Base-by-base conservation (phyloP, 2,113 vertebrate species). In the Macrotis lagotis region DNA sequence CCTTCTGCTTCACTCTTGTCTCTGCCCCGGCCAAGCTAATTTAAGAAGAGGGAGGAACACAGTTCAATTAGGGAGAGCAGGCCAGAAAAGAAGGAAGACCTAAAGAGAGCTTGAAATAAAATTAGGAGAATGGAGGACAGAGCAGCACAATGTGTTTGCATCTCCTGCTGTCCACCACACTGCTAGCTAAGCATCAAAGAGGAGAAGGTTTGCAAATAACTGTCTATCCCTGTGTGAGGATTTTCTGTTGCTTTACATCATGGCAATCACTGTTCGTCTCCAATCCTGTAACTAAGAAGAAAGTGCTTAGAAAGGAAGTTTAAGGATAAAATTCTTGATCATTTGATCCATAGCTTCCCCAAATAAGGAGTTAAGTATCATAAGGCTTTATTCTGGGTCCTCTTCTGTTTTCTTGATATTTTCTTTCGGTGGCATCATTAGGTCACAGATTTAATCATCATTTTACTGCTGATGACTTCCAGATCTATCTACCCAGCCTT, bases 251-350 rank as follows among this genome's bases (percentile, higher is more conserved):
- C 74, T 93, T 8, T 93, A 48, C 47, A n/a, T 83, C 90, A 92
- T 55, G 47, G 93, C 50, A 96, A 48, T 83, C 94, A 53, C 26
- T 83, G 50, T 83, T 94, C 90, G 90, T 90, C 53, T 91, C 37
- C 16, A 93, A 25, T 50, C 90, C 59, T 28, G 93, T 51, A 9
- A 37, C 31, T 66, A 37, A 53, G 25, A 26, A 53, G 25, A 0
- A 4, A 66, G 11, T 66, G 12, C 59, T 12, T 37, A 1, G 14
- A 37, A 1, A 66, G 12, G 59, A 66, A 66, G 59, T 66, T 16
- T 66, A 66, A 66, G 31, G 14, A 3, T 31, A 31, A 59, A 31
- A 66, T 66, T 37, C 59, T 37, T 66, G 12, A 66, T 37, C 28
- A 37, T 37, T 14, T 14, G 31, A 66, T 37, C 4, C 59, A 66